phyloP scores from a whole-genome alignment of 2,797 vertebrate genomes.

The Acanthornis magna region DNA sequence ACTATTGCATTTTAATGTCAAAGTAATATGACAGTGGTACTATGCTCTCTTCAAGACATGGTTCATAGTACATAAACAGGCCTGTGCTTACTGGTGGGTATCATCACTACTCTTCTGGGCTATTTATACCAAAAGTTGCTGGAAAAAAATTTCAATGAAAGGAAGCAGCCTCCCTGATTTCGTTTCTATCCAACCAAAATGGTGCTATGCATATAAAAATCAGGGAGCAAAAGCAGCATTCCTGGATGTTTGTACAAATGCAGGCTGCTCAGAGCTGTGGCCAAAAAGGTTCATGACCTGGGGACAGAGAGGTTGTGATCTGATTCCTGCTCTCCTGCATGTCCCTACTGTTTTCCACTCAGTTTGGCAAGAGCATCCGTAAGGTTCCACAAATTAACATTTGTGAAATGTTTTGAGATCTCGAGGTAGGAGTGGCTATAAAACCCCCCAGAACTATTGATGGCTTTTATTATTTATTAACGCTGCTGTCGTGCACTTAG shows the following conservation, averaged over 20 bases:
- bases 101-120: neutral
- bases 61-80: neutral
- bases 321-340: neutral
- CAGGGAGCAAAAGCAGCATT: neutral
- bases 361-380: neutral
- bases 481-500: neutral
- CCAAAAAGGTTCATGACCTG: neutral
- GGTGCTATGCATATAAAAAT: neutral
- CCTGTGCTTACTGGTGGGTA: neutral
- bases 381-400: neutral
- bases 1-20: neutral
- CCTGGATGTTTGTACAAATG: neutral
- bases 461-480: constrained; percentile 17
- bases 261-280: neutral
- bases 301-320: fast-evolving
- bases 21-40: neutral
- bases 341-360: neutral
- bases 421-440: neutral
- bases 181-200: neutral
- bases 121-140: neutral
- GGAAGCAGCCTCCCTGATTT: neutral
- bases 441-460: constrained; percentile 2
- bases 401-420: neutral
- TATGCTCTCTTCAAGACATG: neutral
- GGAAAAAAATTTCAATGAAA: neutral